Evolutionary conservation across 2,888 invertebrate genomes (phyloP).

Genomic region (Lepidocyrtinus sp.): DNA sequence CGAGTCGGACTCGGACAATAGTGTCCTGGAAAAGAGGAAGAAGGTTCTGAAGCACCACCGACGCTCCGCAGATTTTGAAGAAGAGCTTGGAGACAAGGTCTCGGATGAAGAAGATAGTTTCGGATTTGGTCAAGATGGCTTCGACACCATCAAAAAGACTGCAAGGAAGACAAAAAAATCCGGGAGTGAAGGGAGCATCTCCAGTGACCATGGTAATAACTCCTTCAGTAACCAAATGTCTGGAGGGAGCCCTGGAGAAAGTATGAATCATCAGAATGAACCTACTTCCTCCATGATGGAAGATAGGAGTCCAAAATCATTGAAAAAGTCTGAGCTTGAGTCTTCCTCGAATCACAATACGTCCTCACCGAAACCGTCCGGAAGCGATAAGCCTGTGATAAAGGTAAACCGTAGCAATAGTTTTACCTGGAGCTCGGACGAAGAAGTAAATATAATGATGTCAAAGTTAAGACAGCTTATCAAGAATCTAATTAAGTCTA

Average conservation of each 20-base stretch:
- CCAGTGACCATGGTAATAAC: constrained; percentile 14
- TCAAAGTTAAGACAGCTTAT: constrained; percentile 94
- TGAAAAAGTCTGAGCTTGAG: constrained; percentile 40
- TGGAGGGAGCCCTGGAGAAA: constrained; percentile 19
- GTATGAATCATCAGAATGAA: constrained; percentile 13
- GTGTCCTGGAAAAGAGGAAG: constrained; percentile 63
- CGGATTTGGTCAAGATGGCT: constrained; percentile 69
- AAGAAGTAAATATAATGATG: constrained; percentile 96
- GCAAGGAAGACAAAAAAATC: constrained; percentile 61
- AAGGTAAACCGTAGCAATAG: constrained; percentile 68
- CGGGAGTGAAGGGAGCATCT: constrained; percentile 58
- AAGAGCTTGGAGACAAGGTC: constrained; percentile 63
- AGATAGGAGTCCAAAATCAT: constrained; percentile 28
- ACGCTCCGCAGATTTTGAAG: constrained; percentile 68
- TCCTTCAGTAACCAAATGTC: constrained; percentile 21
- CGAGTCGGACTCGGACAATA: constrained; percentile 69
- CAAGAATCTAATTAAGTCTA: constrained; percentile 83
- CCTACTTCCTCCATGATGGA: constrained; percentile 5
- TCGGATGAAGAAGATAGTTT: constrained; percentile 68
- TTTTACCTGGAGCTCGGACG: constrained; percentile 91
- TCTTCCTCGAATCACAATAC: too few relatives aligned
- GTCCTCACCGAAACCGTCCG: constrained; percentile 49
- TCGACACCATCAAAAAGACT: constrained; percentile 70
- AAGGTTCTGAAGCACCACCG: constrained; percentile 69
- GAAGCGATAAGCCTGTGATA: constrained; percentile 52